Base-by-base conservation (phyloP, 2,113 vertebrate species). In the Lampris megalopsis region DNA sequence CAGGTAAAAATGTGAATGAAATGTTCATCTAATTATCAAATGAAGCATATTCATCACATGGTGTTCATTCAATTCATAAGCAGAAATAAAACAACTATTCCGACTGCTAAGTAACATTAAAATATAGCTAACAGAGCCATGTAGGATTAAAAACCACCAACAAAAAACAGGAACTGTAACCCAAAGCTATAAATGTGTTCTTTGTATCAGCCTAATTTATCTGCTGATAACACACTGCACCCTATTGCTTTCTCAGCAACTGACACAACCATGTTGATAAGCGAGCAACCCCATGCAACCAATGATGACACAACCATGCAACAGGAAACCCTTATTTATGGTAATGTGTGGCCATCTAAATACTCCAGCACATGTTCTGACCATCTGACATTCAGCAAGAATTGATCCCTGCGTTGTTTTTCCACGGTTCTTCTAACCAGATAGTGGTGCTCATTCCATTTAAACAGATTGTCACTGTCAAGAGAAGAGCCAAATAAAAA, bases 221-320 rank as follows among this genome's bases (percentile, higher is more conserved):
- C 82, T 73, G 85, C 80, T 86, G 90, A 83, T 88, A 82, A 65
- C 40, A 78, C 73, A 77, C 74, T 77, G 75, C 81, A 71, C 75
- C 68, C 70, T 67, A 10, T 64, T 57, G 69, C 70, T 77, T 75
- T 86, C 71, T 75, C 83, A 57, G 56, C 72, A 64, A 86, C 85
- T 81, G 68, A 86, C 86, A 71, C 90, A 84, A 79, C 62, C 71
- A 43, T 82, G 84, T 86, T 86, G 83, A 92, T 90, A 83, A 90
- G 77, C 84, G 68, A 85, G 90, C 76, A 88, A 86, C 73, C 45
- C 56, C 3, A 40, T 84, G 61, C 89, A 88, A 80, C 52, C 52
- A 24, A 24, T 24, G 83, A 80, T 40, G 76, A 50, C 75, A 50
- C 66, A 7, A 38, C 45, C 77, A 63, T 73, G 58, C 65, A 60